Conservation (phyloP, 2,888 invertebrate species). For the Ochropleura leucogaster region DNA sequence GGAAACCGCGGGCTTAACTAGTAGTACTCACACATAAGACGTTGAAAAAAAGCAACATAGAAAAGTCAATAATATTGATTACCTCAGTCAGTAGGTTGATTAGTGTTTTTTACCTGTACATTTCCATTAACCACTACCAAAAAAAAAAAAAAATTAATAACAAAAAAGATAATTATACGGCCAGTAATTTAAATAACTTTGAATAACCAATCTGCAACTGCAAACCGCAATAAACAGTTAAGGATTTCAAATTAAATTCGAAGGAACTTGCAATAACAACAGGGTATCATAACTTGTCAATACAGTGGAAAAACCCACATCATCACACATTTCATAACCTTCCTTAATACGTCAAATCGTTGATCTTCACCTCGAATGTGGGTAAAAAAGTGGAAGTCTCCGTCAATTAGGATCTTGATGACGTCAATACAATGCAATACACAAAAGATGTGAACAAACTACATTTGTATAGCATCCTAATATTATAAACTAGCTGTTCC, state of each 20-base stretch:
- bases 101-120: background rate
- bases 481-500: background rate
- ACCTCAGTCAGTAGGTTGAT: too few species aligned
- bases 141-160: background rate
- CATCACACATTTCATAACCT: background rate
- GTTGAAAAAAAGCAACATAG: background rate
- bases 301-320: conserved; percentile 25
- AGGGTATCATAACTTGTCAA: background rate
- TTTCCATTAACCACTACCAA: background rate
- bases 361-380: conserved; percentile 21
- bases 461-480: background rate
- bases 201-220: background rate
- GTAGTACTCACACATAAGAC: background rate
- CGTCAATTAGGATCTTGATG: conserved; percentile 28
- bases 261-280: background rate
- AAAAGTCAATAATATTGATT: background rate
- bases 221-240: background rate
- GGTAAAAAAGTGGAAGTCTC: conserved; percentile 41
- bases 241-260: background rate
- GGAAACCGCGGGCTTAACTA: background rate
- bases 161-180: background rate
- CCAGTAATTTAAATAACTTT: background rate
- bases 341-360: conserved; percentile 1
- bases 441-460: conserved; percentile 1
- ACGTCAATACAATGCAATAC: conserved; percentile 20